Evolutionary conservation across 2,797 vertebrate species (phyloP), one percentile per base, ranked within the genome.

Genomic region (Schizopygopsis malacanthus): DNA sequence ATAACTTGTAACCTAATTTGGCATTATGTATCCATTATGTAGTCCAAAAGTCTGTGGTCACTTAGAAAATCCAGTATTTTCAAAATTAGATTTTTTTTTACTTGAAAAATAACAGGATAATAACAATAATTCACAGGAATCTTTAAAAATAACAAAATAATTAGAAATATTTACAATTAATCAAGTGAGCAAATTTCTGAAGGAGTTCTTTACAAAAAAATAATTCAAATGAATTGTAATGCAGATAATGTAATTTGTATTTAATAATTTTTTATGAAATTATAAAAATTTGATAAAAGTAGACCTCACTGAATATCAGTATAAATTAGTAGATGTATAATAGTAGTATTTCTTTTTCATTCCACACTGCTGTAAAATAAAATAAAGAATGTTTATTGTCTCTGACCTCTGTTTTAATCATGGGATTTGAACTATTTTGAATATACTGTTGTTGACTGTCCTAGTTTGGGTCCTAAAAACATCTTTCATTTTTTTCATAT

Each of bases 401-500:
- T 70, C 39, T n/a, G 39, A 71, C 1, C 11, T 72, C 22, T 73
- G 39, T 82, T 70, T 72, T 45, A 20, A 70, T 54, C 4, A 43
- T 52, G 20, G 50, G 39, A n/a, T 59, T 47, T 45, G 4, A 41
- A n/a, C 37, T 33, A 45, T 82, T 43, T 12, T 43, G 63, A 41
- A 43, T 61, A 18, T 56, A 15, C 16, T 75, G 11, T 71, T 75
- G 41, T 83, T 83, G 20, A 4, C 28, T 65, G 59, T 83, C 33
- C 52, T 56, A 11, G 41, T 82, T 71, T 82, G 67, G 37, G 9
- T 43, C 45, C 33, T 65, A 28, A 82, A 59, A 47, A 59, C 2
- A 0, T 84, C 63, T 69, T 84, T n/a, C 39, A 18, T 70, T 69
- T 47, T 25, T 71, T 77, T 71, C 39, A 79, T 22, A 54, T 71